Evolutionary conservation across 2,888 invertebrate species (phyloP).

Genomic region (Tinea trinotella): DNA sequence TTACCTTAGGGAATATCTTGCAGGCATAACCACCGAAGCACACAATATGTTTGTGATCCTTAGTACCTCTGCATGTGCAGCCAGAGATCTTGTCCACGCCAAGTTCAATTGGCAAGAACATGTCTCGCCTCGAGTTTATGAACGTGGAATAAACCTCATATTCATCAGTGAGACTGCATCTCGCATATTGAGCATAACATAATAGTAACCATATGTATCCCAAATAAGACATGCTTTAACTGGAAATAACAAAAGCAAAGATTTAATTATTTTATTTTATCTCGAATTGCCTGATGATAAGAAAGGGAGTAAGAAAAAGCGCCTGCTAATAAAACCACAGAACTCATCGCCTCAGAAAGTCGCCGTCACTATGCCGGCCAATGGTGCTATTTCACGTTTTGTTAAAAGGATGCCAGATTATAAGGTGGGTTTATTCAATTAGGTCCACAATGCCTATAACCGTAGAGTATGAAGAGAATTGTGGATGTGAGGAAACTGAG

Average conservation of each 20-base stretch:
- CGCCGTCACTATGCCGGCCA: too few species aligned
- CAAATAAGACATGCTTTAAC: conserved; percentile 3
- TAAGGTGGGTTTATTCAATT: too few species aligned
- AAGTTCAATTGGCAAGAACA: conserved; percentile 42
- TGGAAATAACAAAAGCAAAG: background rate
- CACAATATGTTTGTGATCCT: conserved; percentile 40
- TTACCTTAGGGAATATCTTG: conserved; percentile 57
- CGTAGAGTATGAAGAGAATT: too few species aligned
- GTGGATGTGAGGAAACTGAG: too few species aligned
- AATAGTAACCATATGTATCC: conserved; percentile 49
- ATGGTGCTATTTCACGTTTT: too few species aligned
- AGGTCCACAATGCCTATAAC: too few species aligned
- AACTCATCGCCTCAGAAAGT: too few species aligned
- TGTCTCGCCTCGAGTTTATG: conserved; percentile 31
- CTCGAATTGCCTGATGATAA: too few species aligned
- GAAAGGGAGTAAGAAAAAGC: too few species aligned
- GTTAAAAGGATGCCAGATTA: too few species aligned
- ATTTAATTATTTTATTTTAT: too few species aligned
- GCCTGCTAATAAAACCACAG: too few species aligned
- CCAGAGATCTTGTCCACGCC: conserved; percentile 52
- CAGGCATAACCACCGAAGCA: conserved; percentile 71
- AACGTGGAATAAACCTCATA: conserved; percentile 37
- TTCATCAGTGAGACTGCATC: conserved; percentile 42
- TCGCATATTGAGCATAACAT: conserved; percentile 46
- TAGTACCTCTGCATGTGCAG: conserved; percentile 62